Percentiles rank a stretch among this genome's conserved stretches.
Evolutionary conservation across 2,797 vertebrate species (phyloP).

Genomic region (Pogoniulus pusillus): DNA sequence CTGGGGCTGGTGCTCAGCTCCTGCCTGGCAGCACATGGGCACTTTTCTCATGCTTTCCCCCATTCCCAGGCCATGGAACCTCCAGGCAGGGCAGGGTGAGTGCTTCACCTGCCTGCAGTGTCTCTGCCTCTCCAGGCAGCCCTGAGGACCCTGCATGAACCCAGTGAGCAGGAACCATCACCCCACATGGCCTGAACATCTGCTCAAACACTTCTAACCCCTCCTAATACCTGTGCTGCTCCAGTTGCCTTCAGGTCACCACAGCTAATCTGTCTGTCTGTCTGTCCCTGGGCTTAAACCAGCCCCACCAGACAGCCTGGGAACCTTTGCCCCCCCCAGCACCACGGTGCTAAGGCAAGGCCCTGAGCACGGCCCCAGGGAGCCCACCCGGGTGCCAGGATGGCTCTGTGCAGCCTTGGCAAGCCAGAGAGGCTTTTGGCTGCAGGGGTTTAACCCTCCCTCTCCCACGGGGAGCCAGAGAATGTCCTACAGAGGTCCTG

Average conservation of each 20-base stretch:
- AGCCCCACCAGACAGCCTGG: not conserved
- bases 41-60: not conserved
- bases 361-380: accelerated
- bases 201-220: not conserved
- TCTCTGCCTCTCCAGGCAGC: accelerated
- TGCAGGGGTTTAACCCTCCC: not conserved
- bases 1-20: not conserved
- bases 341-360: not conserved
- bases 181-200: not conserved
- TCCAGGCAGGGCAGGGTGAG: accelerated
- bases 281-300: not conserved
- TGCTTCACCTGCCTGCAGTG: not conserved
- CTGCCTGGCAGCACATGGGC: accelerated
- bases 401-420: not conserved
- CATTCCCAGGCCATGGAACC: not conserved
- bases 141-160: not conserved
- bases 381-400: accelerated
- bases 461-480: too few species aligned
- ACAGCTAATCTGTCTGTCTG: not conserved
- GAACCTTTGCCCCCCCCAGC: not conserved
- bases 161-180: accelerated
- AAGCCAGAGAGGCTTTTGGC: not conserved
- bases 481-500: too few species aligned
- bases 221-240: conserved; percentile 8
- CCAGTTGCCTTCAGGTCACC: not conserved